phyloP scores from a whole-genome alignment of 2,797 vertebrate species.

The Crax fasciolata region DNA sequence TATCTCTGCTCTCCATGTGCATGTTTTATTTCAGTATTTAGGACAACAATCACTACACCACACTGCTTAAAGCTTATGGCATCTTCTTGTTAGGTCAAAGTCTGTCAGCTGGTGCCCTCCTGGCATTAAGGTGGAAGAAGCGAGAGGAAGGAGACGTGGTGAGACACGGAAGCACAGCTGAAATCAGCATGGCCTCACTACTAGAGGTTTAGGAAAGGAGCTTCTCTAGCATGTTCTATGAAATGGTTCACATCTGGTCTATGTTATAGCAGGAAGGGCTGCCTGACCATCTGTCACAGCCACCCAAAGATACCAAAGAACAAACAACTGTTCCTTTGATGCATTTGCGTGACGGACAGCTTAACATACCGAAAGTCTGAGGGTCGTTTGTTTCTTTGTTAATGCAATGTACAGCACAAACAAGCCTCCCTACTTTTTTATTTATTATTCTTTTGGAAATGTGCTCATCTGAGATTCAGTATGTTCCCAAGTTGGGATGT shows the following conservation, averaged over 20 bases:
- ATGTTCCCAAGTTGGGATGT: not conserved
- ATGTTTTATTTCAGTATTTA: not conserved
- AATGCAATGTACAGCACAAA: not conserved
- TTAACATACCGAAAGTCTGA: not conserved
- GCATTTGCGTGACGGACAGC: not conserved
- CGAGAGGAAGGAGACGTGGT: not conserved
- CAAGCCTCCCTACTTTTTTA: not conserved
- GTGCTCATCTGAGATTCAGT: accelerated
- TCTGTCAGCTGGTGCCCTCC: not conserved
- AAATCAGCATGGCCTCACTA: not conserved
- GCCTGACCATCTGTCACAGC: not conserved
- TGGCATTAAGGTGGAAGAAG: not conserved
- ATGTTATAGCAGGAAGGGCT: not conserved
- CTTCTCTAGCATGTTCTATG: not conserved
- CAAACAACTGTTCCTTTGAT: not conserved
- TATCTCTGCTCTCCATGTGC: not conserved
- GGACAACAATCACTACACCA: not conserved
- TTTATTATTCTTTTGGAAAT: not conserved
- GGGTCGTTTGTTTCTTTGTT: not conserved
- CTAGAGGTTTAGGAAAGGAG: not conserved
- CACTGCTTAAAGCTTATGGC: not conserved
- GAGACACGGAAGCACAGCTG: not conserved
- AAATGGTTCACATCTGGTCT: not conserved
- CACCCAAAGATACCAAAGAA: not conserved
- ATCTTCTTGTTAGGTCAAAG: not conserved